These are phyloP conservation scores for Athalia rosae DNA, from an alignment of 2,888 invertebrate genomes.

Conservation along the genomic window DNA sequence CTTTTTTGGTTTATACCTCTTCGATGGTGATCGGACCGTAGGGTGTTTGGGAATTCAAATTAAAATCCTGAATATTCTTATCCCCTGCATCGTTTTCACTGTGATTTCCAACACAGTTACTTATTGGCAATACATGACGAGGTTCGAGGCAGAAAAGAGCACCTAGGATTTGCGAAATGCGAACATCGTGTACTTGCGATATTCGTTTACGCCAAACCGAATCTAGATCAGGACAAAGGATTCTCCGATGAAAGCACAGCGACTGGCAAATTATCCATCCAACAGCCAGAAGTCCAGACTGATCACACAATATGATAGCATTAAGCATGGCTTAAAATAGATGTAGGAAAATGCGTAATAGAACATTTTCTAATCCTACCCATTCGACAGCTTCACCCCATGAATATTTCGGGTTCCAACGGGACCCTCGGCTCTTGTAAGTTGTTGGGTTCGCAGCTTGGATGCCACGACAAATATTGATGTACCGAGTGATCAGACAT, in stretches of 20 bases:
- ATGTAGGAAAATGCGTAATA: conserved; percentile 8
- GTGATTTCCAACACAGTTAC: conserved; percentile 56
- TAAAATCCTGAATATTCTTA: not conserved
- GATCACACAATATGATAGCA: conserved; percentile 58
- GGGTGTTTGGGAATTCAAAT: conserved; percentile 45
- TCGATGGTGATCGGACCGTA: conserved; percentile 67
- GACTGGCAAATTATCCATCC: conserved; percentile 81
- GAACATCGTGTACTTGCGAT: conserved; percentile 53
- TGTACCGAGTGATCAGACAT: not conserved
- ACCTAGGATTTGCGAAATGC: conserved; percentile 54
- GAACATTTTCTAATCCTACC: conserved; percentile 56
- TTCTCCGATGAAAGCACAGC: conserved; percentile 69
- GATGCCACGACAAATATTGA: conserved; percentile 55
- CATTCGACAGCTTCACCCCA: conserved; percentile 69
- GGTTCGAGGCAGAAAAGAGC: conserved; percentile 59
- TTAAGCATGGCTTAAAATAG: not conserved
- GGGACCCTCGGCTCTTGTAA: conserved; percentile 57
- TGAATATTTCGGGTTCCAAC: conserved; percentile 64
- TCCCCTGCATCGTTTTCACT: conserved; percentile 40
- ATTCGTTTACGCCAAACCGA: conserved; percentile 56
- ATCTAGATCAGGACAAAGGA: conserved; percentile 52
- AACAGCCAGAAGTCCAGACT: conserved; percentile 79
- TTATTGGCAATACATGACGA: conserved; percentile 59
- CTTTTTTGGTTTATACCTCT: conserved; percentile 58
- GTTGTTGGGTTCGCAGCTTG: conserved; percentile 57